Evolutionary conservation across 2,113 vertebrate species (phyloP).

Genomic region (Cisticola juncidis): DNA sequence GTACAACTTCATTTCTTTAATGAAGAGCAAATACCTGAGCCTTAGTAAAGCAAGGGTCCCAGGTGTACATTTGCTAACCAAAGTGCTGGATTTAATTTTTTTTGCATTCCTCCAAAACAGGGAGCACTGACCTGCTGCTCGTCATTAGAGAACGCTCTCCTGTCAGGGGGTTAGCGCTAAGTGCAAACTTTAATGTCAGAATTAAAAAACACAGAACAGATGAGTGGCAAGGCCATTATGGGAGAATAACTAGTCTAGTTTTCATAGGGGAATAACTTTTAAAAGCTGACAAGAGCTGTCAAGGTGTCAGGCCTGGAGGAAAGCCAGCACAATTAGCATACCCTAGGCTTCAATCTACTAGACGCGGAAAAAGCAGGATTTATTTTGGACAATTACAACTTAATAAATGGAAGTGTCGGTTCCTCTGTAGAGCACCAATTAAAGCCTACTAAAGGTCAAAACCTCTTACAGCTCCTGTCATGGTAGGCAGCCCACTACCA

Average conservation of each 20-base stretch:
- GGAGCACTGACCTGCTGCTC: neutral
- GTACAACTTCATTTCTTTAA: conserved; percentile 43
- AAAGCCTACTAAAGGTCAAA: conserved; percentile 58
- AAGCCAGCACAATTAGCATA: conserved; percentile 50
- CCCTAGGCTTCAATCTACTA: conserved; percentile 25
- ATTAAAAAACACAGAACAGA: neutral
- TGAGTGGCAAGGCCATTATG: conserved; percentile 17
- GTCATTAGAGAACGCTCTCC: neutral
- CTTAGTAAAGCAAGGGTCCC: neutral
- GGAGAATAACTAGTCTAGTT: neutral
- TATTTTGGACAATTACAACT: conserved; percentile 65
- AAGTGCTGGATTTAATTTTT: neutral
- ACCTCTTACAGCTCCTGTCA: conserved; percentile 24
- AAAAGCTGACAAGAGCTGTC: conserved; percentile 58
- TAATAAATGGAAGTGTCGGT: conserved; percentile 49
- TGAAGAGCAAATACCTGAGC: conserved; percentile 5
- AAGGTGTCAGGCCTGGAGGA: conserved; percentile 51
- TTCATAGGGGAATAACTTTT: conserved; percentile 10
- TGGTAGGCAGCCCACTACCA: conserved; percentile 22
- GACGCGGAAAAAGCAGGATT: conserved; percentile 8
- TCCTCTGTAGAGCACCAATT: conserved; percentile 29
- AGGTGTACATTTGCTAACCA: neutral
- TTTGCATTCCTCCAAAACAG: neutral
- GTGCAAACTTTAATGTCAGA: neutral
- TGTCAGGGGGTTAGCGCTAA: neutral